These are phyloP conservation scores for Leptopilina clavipes DNA, from an alignment of 1,140 invertebrate species.

Conservation along the genomic window DNA sequence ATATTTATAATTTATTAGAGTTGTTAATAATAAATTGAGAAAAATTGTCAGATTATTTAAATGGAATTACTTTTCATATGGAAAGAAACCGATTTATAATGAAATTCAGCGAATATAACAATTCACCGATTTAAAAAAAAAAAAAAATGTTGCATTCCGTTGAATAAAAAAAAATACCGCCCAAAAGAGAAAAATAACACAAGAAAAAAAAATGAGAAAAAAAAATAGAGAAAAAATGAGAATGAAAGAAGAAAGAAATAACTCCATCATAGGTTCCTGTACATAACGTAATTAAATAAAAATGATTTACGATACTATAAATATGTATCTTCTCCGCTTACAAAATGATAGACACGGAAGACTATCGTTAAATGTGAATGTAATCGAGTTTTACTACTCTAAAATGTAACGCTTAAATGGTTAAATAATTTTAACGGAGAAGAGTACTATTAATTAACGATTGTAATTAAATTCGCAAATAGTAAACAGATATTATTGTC, in stretches of 20 bases:
- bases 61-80: background rate
- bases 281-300: constrained; percentile 60
- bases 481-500: constrained; percentile 64
- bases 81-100: background rate
- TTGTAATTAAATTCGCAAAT: constrained; percentile 64
- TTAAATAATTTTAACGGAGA: constrained; percentile 37
- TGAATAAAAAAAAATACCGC: constrained; percentile 47
- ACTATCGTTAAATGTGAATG: constrained; percentile 50
- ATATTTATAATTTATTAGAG: too few species aligned
- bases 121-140: background rate
- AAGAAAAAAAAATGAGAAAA: constrained; percentile 31
- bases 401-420: constrained; percentile 40
- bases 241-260: constrained; percentile 32
- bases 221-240: background rate
- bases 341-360: constrained; percentile 43
- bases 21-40: background rate
- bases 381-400: constrained; percentile 56
- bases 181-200: background rate
- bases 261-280: constrained; percentile 62
- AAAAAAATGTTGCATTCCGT: constrained; percentile 68
- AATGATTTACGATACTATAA: constrained; percentile 49
- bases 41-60: background rate
- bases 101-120: background rate
- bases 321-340: constrained; percentile 50
- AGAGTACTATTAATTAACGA: constrained; percentile 56